Conservation (phyloP, 2,888 invertebrate genomes). For the Tenthredo distinguenda region DNA sequence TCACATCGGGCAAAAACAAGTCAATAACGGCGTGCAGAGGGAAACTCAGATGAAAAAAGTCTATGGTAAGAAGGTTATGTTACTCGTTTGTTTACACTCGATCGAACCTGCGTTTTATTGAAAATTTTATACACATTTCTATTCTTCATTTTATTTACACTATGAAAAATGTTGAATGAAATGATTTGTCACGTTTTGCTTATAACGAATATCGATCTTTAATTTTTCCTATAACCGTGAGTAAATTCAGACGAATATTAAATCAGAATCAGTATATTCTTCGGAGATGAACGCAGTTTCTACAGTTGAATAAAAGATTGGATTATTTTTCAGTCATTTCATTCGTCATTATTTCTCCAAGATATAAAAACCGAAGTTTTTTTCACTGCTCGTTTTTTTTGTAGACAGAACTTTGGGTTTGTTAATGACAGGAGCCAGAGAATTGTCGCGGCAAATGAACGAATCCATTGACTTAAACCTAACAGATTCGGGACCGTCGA, state of each 20-base stretch:
- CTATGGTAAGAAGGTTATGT: conserved; percentile 68
- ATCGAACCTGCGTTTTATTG: not conserved
- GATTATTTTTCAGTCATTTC: not conserved
- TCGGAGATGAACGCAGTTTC: not conserved
- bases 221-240: not conserved
- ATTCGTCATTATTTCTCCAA: not conserved
- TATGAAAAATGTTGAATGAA: not conserved
- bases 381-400: conserved; percentile 35
- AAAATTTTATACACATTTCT: not conserved
- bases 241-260: not conserved
- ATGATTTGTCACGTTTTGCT: not conserved
- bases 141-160: not conserved
- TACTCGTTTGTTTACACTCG: conserved; percentile 35
- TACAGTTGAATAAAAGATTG: not conserved
- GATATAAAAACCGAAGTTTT: not conserved
- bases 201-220: not conserved
- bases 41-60: conserved; percentile 69
- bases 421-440: conserved; percentile 67
- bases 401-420: conserved; percentile 67
- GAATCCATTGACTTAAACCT: conserved; percentile 53
- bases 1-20: conserved; percentile 69
- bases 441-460: conserved; percentile 60
- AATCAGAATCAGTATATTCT: not conserved
- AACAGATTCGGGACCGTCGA: conserved; percentile 51
- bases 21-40: conserved; percentile 65